Evolutionary conservation across 2,797 vertebrate genomes (phyloP).

Genomic region (Echeneis naucrates): DNA sequence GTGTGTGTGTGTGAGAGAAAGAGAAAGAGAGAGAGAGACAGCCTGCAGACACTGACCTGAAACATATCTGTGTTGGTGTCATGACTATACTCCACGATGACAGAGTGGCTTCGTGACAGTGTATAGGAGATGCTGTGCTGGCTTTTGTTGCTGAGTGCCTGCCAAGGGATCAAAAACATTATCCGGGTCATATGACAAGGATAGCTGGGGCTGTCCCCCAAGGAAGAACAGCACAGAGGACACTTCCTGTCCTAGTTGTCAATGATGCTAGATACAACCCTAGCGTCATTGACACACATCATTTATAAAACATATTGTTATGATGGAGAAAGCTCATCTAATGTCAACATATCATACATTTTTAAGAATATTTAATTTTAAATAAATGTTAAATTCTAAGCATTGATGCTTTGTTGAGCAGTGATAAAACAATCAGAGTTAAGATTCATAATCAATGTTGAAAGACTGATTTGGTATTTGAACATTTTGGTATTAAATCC

Average conservation of each 20-base stretch:
- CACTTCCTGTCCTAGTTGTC: conserved; percentile 33
- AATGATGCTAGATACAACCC: conserved; percentile 1
- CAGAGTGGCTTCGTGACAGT: conserved; percentile 91
- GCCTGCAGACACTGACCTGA: conserved; percentile 80
- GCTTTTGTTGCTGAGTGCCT: conserved; percentile 92
- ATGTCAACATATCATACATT: not conserved
- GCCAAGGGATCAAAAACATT: conserved; percentile 59
- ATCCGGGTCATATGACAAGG: conserved; percentile 57
- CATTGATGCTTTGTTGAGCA: no score
- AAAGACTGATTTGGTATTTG: no score
- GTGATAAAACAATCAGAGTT: no score
- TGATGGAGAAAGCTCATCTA: not conserved
- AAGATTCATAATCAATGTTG: no score
- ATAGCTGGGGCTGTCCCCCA: conserved; percentile 39
- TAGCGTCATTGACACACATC: not conserved
- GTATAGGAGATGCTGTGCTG: conserved; percentile 94
- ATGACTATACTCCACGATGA: conserved; percentile 92
- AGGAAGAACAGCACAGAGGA: conserved; percentile 33
- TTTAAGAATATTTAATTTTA: not conserved
- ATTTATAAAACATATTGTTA: not conserved
- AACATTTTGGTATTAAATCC: no score
- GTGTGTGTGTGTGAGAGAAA: conserved; percentile 4
- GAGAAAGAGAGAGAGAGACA: conserved; percentile 4
- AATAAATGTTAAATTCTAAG: no score
- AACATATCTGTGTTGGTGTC: conserved; percentile 93